Conservation (phyloP, 2,113 vertebrate species). For the Oxyura jamaicensis region DNA sequence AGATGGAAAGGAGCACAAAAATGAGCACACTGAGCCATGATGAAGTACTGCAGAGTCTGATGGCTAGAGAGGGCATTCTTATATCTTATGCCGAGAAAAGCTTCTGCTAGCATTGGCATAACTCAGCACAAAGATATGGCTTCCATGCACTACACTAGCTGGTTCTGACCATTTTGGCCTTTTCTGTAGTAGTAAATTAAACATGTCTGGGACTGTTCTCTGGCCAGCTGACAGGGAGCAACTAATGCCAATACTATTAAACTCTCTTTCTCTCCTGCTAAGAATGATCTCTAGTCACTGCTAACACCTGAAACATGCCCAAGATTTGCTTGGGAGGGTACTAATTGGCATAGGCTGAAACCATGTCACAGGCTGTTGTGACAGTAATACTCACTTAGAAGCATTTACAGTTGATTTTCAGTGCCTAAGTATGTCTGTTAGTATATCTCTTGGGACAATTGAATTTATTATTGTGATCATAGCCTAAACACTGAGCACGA, state of each 20-base stretch:
- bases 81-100: background rate
- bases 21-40: background rate
- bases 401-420: background rate
- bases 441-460: background rate
- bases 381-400: background rate
- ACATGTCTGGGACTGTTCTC: background rate
- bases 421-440: background rate
- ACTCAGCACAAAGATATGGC: background rate
- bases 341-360: background rate
- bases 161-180: background rate
- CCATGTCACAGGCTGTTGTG: background rate
- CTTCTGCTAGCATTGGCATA: background rate
- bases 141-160: background rate
- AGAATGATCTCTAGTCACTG: background rate
- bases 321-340: background rate
- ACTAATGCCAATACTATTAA: constrained; percentile 25
- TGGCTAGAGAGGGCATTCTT: background rate
- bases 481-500: background rate
- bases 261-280: background rate
- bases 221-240: constrained; percentile 31
- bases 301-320: background rate
- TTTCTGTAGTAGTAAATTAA: background rate
- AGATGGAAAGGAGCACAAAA: background rate
- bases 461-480: background rate
- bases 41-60: background rate